These are phyloP conservation scores for Clinocottus analis DNA, from an alignment of 2,113 vertebrate species.

Conservation along the genomic window DNA sequence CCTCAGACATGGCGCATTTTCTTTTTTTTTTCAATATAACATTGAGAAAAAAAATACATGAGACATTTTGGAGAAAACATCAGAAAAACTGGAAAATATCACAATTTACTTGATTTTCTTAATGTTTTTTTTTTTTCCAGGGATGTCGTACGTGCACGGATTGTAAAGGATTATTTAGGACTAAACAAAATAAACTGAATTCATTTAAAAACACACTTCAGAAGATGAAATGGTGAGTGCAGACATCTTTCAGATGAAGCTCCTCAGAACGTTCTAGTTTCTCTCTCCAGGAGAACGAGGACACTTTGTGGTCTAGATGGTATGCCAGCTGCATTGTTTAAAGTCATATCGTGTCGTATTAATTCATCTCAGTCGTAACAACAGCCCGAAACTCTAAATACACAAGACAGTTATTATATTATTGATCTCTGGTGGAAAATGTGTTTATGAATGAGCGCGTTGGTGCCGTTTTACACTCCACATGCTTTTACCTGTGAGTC, in stretches of 20 bases:
- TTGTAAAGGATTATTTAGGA: too few species aligned
- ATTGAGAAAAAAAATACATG: not conserved
- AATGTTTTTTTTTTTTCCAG: too few species aligned
- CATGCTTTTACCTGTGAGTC: not conserved
- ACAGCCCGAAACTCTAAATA: constrained; percentile 1
- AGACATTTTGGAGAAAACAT: not conserved
- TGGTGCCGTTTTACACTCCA: not conserved
- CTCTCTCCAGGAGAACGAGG: not conserved
- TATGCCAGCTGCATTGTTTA: not conserved
- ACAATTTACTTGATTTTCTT: not conserved
- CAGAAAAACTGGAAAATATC: constrained; percentile 10
- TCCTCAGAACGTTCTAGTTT: not conserved
- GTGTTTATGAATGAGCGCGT: not conserved
- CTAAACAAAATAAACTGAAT: too few species aligned
- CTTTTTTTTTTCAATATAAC: constrained; percentile 2
- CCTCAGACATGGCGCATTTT: constrained; percentile 7
- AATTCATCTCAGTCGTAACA: constrained; percentile 21
- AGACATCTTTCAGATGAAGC: constrained; percentile 26
- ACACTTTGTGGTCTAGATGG: constrained; percentile 13
- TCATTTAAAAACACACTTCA: constrained; percentile 6
- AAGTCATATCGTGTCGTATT: constrained; percentile 18
- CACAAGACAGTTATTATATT: not conserved
- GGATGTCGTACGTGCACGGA: too few species aligned
- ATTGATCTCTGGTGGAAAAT: not conserved
- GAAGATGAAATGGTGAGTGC: constrained; percentile 6